Base-by-base conservation (phyloP, 2,888 invertebrate species). In the Dioctria linearis region DNA sequence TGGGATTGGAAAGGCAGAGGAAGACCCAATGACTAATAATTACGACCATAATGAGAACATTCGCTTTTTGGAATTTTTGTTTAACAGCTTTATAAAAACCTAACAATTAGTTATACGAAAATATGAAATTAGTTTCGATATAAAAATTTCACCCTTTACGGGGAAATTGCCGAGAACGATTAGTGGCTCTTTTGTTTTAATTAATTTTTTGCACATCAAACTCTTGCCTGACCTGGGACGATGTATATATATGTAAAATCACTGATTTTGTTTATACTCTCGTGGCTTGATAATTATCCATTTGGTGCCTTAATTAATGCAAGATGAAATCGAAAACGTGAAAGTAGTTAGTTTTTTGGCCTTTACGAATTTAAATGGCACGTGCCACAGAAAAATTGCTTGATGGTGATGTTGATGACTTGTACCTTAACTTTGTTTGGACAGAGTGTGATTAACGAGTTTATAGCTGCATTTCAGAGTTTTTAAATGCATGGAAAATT, bases 241-340 rank as follows among this genome's bases (percentile, higher is more conserved):
- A 46, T 46, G 1, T 46, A 25, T 25, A 25, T 25, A 25, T 25
- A 25, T 25, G 25, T 25, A 25, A 25, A 25, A 25, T 25, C 25
- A 25, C 25, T 54, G 54, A 0, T 54, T 54, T 54, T 54, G 54
- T 54, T 54, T 54, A 11, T 54, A 11, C n/a, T 4, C 54, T 11
- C n/a, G 54, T 25, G 54, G 11, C 1, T 54, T 8, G 11, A 11
- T 54, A 54, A 54, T 54, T 54, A 54, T n/a, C 11, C 11, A 11
- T 54, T n/a, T 11, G 9, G n/a, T 25, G 54, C 6, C 54, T 54
- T 54, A 54, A 54, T 54, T 8, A n/a, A 54, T 54, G 54, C 54
- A 54, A 8, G 54, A 54, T 54, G 54, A 54, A 54, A 54, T 11
- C 54, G 54, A 54, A 54, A 54, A 11, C 54, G 54, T 54, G 54